Evolutionary conservation across 2,113 vertebrate genomes (phyloP), one percentile per base, ranked within the genome.

Genomic region (Oncorhynchus nerka): DNA sequence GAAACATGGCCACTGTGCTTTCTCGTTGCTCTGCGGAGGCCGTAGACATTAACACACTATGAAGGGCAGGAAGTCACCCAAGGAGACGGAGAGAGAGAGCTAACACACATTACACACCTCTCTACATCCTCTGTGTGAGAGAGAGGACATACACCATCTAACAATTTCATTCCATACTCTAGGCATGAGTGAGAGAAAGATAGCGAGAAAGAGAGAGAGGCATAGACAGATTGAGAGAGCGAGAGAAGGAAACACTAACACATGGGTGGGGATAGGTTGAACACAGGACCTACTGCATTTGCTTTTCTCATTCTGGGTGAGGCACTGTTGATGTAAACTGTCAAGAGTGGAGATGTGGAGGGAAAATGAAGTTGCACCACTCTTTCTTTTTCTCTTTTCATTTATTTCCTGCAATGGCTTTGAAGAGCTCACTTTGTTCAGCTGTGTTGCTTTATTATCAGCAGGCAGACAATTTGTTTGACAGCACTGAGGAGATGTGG

Each of bases 401-500:
- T 55, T 34, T 70, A 45, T 45, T 69, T 83, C 72, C 75, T 80
- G 78, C 77, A 67, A 51, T 79, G 79, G 75, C 69, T 85, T 87
- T 86, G 76, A 87, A 80, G 81, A 66, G 75, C 76, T 72, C 2
- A 68, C 79, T 87, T 88, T 89, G 81, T 89, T 89, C 84, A 64
- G 70, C 77, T 77, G 71, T 81, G 81, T 87, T 83, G 84, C 84
- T 84, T 79, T 79, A 79, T 89, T 84, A 89, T 89, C 81, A 87
- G 77, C 75, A 68, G 77, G 82, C 81, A 82, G 75, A 87, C 88
- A 82, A 86, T 87, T 85, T 86, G 83, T 85, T 88, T 88, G 87
- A 87, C 84, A 81, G 79, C 65, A 68, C 70, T 74, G 48, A 64
- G 72, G 81, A 83, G 76, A 70, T 72, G 73, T 48, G 81, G 73